Conservation (phyloP, 1,140 invertebrate genomes). For the Ceratosolen fusciceps region DNA sequence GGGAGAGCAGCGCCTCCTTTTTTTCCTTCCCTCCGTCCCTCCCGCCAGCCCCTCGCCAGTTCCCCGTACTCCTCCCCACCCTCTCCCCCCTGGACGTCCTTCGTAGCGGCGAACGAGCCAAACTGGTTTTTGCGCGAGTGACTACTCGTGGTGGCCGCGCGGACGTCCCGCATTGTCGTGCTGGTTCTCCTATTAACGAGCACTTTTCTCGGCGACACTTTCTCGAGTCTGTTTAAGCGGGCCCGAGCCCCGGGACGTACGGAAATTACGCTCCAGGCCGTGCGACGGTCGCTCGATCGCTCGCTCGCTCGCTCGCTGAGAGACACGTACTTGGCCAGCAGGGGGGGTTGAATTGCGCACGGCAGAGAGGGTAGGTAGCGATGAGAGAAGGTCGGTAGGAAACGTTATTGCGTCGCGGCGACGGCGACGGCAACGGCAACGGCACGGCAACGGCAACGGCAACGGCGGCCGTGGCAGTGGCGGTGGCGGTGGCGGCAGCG, state of each 20-base stretch:
- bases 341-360: no score
- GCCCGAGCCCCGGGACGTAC: neutral
- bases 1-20: no score
- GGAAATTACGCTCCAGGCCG: neutral
- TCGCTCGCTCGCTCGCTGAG: no score
- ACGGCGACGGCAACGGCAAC: no score
- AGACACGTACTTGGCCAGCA: neutral
- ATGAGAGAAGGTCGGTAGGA: neutral
- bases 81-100: conserved; percentile 33
- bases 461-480: no score
- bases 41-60: neutral
- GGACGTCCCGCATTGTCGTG: neutral
- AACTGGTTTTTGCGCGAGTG: conserved; percentile 41
- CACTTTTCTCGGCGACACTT: conserved; percentile 26
- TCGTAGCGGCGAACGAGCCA: conserved; percentile 5
- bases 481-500: neutral
- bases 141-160: conserved; percentile 22
- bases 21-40: conserved; percentile 1
- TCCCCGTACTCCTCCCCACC: conserved; percentile 10
- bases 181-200: conserved; percentile 9
- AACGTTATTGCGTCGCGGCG: no score
- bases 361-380: neutral
- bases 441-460: no score
- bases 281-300: no score
- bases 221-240: conserved; percentile 25